phyloP scores from a whole-genome alignment of 2,113 vertebrate genomes.

The Ailuropoda melanoleuca region DNA sequence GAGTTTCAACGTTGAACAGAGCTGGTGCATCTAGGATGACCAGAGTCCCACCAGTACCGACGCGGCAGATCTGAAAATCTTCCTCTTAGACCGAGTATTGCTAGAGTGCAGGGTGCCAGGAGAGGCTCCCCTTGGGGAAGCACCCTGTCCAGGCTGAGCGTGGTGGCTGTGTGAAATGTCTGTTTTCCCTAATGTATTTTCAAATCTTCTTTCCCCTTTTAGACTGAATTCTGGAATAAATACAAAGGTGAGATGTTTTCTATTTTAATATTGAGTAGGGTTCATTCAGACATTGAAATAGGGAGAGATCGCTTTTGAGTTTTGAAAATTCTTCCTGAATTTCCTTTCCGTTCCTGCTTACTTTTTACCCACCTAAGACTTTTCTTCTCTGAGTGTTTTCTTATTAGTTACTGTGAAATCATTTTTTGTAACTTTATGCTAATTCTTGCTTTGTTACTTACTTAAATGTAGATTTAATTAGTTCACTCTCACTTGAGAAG shows the following conservation, averaged over 20 bases:
- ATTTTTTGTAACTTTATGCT: neutral
- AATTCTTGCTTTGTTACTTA: constrained; percentile 7
- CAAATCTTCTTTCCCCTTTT: constrained; percentile 68
- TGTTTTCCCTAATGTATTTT: constrained; percentile 14
- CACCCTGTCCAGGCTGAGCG: rapidly evolving
- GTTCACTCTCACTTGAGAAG: neutral
- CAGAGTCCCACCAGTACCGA: neutral
- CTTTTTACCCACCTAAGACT: neutral
- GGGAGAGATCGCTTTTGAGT: neutral
- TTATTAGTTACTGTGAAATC: neutral
- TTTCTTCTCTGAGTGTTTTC: neutral
- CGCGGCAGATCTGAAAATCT: rapidly evolving
- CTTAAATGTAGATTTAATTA: neutral
- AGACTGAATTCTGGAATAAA: constrained; percentile 92
- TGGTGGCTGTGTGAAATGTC: neutral
- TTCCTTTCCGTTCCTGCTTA: neutral
- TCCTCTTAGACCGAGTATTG: neutral
- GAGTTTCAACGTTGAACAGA: neutral
- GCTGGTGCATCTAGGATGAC: neutral
- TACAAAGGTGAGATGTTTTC: constrained; percentile 89
- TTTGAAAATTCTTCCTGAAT: neutral
- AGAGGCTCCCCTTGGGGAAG: neutral
- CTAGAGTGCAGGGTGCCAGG: neutral
- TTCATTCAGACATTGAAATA: neutral
- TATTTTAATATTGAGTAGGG: neutral